Conservation (phyloP, 2,888 invertebrate genomes). For the Dyspetes luteomarginatus region DNA sequence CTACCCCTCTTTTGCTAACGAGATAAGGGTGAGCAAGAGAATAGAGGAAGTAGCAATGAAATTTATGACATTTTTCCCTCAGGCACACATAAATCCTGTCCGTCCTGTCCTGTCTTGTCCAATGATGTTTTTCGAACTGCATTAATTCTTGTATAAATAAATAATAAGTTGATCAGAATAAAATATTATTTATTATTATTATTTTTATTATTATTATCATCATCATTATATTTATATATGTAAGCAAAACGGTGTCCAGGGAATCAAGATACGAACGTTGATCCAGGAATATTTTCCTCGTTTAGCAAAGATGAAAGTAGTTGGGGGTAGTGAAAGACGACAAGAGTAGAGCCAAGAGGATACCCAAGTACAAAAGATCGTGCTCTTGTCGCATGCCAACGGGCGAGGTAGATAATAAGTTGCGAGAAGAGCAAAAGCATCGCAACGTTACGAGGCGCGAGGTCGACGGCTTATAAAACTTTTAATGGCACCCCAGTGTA, state of each 20-base stretch:
- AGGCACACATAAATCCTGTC: too few species aligned
- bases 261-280: conserved; percentile 14
- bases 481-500: conserved; percentile 70
- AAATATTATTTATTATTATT: neutral
- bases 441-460: conserved; percentile 41
- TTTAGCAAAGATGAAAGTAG: conserved; percentile 38
- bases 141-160: neutral
- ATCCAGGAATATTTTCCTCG: conserved; percentile 20
- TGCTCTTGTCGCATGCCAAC: conserved; percentile 35
- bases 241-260: neutral
- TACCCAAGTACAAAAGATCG: neutral
- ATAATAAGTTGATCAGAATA: neutral
- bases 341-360: conserved; percentile 50
- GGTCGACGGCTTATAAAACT: conserved; percentile 68
- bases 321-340: conserved; percentile 7
- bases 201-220: neutral
- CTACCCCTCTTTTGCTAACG: conserved; percentile 30
- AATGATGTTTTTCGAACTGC: neutral
- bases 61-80: conserved; percentile 33
- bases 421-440: conserved; percentile 48
- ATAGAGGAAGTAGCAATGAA: neutral
- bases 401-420: conserved; percentile 61
- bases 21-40: conserved; percentile 2
- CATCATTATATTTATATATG: neutral
- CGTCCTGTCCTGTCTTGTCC: too few species aligned